Evolutionary conservation across 2,113 vertebrate species (phyloP).

Genomic region (Pelmatolapia mariae): DNA sequence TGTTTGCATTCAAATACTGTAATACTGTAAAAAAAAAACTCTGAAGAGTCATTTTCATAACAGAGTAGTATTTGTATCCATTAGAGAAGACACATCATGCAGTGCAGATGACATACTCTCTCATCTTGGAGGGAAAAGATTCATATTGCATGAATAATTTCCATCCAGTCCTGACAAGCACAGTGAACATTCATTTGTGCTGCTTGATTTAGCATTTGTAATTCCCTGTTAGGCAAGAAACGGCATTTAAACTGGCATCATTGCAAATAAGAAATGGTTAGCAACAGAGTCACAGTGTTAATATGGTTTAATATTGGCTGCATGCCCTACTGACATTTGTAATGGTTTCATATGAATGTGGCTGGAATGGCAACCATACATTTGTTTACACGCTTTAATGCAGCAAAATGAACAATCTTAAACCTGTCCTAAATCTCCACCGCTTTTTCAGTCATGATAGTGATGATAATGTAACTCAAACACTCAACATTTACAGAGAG

Average conservation of each 20-base stretch:
- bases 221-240: conserved; percentile 59
- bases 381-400: background rate
- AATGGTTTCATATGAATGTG: conserved; percentile 30
- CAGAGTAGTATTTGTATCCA: conserved; percentile 15
- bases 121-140: conserved; percentile 43
- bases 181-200: conserved; percentile 60
- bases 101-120: conserved; percentile 32
- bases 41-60: conserved; percentile 21
- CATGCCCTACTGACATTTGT: conserved; percentile 32
- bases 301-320: conserved; percentile 40
- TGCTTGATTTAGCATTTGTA: conserved; percentile 66
- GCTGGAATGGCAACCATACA: background rate
- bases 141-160: conserved; percentile 61
- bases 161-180: conserved; percentile 50
- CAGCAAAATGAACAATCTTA: background rate
- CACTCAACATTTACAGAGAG: background rate
- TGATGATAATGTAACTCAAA: background rate
- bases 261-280: conserved; percentile 35
- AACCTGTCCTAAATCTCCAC: background rate
- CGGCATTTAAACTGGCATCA: conserved; percentile 48
- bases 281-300: conserved; percentile 38
- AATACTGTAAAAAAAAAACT: background rate
- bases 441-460: background rate
- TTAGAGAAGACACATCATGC: conserved; percentile 29
- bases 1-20: background rate